Conservation (phyloP, 2,113 vertebrate genomes). For the Chionomys nivalis region DNA sequence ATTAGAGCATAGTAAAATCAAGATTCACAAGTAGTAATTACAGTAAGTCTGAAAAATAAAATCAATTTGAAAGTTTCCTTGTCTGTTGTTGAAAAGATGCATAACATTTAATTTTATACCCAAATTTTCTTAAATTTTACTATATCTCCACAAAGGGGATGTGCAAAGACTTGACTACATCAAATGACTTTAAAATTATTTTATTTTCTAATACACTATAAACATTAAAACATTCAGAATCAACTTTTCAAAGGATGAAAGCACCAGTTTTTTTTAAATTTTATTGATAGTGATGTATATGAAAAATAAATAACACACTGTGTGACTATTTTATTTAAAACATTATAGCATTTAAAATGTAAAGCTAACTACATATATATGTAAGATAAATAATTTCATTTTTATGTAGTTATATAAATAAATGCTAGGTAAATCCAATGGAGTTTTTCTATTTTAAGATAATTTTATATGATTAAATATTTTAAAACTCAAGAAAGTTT, state of each 20-base stretch:
- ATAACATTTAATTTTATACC: not conserved
- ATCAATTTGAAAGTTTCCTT: not conserved
- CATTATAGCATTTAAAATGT: not conserved
- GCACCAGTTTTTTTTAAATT: not conserved
- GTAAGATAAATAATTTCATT: too few species aligned
- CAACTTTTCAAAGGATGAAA: not conserved
- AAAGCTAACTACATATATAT: not conserved
- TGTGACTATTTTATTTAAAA: not conserved
- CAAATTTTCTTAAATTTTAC: not conserved
- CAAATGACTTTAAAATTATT: not conserved
- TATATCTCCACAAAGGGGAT: not conserved
- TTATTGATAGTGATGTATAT: not conserved
- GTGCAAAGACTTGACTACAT: not conserved
- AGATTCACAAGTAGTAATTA: not conserved
- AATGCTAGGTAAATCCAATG: not conserved
- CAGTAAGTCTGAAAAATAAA: not conserved
- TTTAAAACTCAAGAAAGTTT: not conserved
- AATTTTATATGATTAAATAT: not conserved
- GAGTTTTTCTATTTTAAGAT: not conserved
- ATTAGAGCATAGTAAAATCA: not conserved
- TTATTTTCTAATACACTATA: not conserved
- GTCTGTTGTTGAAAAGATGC: not conserved
- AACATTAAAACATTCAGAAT: not conserved
- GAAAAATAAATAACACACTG: not conserved
- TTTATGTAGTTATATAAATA: too few species aligned